Evolutionary conservation across 92 coral and sea anemone genomes (phyloP), one percentile per base, ranked within the genome.

Genomic region (Metridium senile): DNA sequence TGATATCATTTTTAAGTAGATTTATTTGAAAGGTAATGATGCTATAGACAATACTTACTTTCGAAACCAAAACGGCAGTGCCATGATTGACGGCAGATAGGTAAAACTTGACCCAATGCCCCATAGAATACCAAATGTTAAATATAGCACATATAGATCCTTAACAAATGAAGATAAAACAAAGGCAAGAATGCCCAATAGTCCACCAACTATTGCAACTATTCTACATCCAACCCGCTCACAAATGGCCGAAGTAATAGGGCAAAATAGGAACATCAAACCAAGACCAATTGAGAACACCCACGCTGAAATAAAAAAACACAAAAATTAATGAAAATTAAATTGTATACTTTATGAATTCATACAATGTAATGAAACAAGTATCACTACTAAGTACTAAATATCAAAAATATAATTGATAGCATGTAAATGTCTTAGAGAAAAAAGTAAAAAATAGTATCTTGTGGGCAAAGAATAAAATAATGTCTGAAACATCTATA

Each of bases 161-260:
- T 74, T 78, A 22, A 87, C 93, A 70, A 93, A 93, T 22, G 98
- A 93, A 0, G 98, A 93, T 32, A 81, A 72, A 19, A 91, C 57
- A 77, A 93, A 88, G 43, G 93, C 98, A 70, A 80, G 81, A 27
- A 84, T 71, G 0, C 92, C 89, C 0, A 93, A 86, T 80, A 91
- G 54, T 27, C 97, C 97, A 23, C 98, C 98, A 81, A 66, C 39
- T 66, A 93, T 75, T 31, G 97, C 98, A 26, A 88, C 90, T 61
- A 85, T 78, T 82, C 98, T 93, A 58, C 92, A 93, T 58, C 98
- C 98, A 88, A 88, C 59, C 79, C 93, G 95, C 77, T 93, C 98
- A 58, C 98, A 88, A 75, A 93, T 31, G 20, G 97, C 86, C 32
- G 98, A 93, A 62, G 98, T 86, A 76, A 93, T 79, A 49, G 98